Evolutionary conservation across 2,888 invertebrate species (phyloP).

Genomic region (Panorpa germanica): DNA sequence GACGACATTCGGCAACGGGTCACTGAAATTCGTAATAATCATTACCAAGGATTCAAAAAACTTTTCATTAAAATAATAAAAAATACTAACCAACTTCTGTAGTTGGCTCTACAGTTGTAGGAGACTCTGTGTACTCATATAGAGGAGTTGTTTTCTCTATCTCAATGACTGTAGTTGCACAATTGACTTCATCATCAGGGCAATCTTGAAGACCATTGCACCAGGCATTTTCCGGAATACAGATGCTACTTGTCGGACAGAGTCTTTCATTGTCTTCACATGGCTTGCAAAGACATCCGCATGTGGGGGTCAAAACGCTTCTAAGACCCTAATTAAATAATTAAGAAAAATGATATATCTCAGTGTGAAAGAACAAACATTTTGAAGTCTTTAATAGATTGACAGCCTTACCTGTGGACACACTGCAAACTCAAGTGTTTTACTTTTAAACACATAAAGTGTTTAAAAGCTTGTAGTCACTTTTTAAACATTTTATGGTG

Average conservation of each 20-base stretch:
- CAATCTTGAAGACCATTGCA: slow-evolving; percentile 70
- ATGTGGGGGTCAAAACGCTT: slow-evolving; percentile 36
- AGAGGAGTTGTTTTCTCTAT: slow-evolving; percentile 16
- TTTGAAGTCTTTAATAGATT: too few species aligned
- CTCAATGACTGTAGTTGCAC: slow-evolving; percentile 29
- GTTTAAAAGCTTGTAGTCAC: too few species aligned
- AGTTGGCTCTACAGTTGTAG: slow-evolving; percentile 13
- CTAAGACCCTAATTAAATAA: slow-evolving; percentile 24
- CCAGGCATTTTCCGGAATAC: slow-evolving; percentile 50
- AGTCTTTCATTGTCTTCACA: slow-evolving; percentile 44
- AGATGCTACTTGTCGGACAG: slow-evolving; percentile 56
- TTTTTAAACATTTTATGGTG: too few species aligned
- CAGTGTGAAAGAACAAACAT: background rate
- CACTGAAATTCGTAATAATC: too few species aligned
- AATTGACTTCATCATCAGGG: slow-evolving; percentile 61
- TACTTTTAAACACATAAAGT: too few species aligned
- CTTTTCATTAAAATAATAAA: slow-evolving; percentile 11
- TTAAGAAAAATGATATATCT: background rate
- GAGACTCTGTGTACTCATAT: slow-evolving; percentile 13
- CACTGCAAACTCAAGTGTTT: slow-evolving; percentile 35
- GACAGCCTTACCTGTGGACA: too few species aligned
- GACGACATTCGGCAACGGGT: too few species aligned
- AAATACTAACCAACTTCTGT: slow-evolving; percentile 9
- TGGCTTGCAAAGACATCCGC: slow-evolving; percentile 53
- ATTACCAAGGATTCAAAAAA: slow-evolving; percentile 6